phyloP scores from a whole-genome alignment of 2,113 vertebrate species.

The Neolamprologus tretocephalus region DNA sequence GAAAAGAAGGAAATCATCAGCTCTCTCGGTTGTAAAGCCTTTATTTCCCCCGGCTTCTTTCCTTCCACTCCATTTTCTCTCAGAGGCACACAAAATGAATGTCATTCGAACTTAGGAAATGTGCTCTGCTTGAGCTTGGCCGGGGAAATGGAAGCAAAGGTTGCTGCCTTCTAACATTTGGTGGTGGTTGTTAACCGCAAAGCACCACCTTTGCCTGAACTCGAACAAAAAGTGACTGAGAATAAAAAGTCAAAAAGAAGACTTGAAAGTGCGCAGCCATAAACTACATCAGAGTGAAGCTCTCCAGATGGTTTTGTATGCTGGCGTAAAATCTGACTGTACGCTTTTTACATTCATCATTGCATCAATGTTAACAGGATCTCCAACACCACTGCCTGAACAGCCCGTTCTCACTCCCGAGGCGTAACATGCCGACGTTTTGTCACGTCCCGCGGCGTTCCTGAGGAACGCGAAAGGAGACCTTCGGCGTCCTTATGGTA shows the following conservation, averaged over 20 bases:
- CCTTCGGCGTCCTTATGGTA: too few species aligned
- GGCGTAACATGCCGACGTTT: too few species aligned
- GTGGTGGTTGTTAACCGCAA: background rate
- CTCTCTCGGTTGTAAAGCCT: background rate
- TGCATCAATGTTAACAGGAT: rapidly evolving
- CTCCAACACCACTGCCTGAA: background rate
- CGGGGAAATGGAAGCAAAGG: background rate
- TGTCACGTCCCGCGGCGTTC: too few species aligned
- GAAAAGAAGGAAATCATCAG: background rate
- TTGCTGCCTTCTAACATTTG: background rate
- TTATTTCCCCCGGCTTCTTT: background rate
- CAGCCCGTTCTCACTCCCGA: too few species aligned
- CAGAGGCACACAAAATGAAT: background rate
- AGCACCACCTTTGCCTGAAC: background rate
- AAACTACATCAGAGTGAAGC: background rate
- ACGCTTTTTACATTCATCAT: rapidly evolving
- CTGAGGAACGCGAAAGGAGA: too few species aligned
- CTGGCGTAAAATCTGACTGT: background rate
- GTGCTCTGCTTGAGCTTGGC: background rate
- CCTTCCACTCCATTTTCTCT: background rate
- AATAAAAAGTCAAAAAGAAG: background rate
- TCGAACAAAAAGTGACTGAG: background rate
- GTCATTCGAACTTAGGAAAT: background rate
- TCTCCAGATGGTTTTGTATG: background rate
- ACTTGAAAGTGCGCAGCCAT: rapidly evolving